Base-by-base conservation (phyloP, 2,113 vertebrate genomes). In the Seriola dumerili region DNA sequence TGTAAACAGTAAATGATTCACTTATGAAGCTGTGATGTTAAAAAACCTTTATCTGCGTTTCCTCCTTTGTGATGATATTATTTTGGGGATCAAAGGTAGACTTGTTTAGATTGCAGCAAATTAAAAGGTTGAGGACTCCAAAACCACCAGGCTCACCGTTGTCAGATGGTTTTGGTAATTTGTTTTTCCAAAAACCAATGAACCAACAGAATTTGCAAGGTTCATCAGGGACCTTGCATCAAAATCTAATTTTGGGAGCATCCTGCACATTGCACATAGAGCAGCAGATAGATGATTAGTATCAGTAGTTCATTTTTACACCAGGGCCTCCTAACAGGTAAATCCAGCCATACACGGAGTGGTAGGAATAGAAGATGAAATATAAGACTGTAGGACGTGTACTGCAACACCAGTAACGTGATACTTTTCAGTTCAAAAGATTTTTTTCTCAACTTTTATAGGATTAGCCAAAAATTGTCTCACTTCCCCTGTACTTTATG, bases 401-500 rank as follows among this genome's bases (percentile, higher is more conserved):
- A 46, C 10, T 29, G 3, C 7, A 46, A 23, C 76, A 55, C 8
- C 6, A 55, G 17, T 13, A 40, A 74, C 11, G 17, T 52, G 23
- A 68, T n/a, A 19, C 14, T 50, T 40, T n/a, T 54, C 8, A 21
- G 7, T n/a, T 54, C 52, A 50, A 48, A 48, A 4, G 46, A 48
- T 8, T 42, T 42, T 42, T 42, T 11, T 42, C 9, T 42, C 38
- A 38, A 38, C 38, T 38, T 38, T 38, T 38, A 42, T 12, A 52
- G 16, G 3, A 38, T 46, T 13, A 58, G 1, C 16, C 4, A 68
- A 42, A 42, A 72, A 10, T 62, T 66, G 0, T 84, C 36, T 85
- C 69, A 75, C 75, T 83, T 86, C 72, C 64, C 16, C 21, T 78
- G 2, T 23, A 38, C 2, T 42, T 76, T 2, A 52, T 64, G 38